Percentiles rank a stretch among this genome's conserved stretches.
These are phyloP conservation scores for Diacarnus erythraeanus DNA, from an alignment of 37 sponge, comb jelly and placozoan species.

Conservation along the genomic window DNA sequence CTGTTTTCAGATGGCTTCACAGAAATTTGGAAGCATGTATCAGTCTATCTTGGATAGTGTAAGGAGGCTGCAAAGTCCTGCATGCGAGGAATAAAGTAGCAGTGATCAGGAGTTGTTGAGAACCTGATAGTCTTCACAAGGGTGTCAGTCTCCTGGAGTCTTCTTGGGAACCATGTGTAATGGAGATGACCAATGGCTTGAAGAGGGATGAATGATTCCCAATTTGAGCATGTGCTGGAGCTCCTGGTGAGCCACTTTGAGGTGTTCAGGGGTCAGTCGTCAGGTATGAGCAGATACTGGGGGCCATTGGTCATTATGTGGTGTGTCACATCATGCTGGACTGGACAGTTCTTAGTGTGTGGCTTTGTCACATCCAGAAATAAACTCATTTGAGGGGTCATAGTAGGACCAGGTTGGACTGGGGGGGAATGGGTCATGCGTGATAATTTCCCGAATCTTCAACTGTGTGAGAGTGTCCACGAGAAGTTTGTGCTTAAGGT, in stretches of 20 bases:
- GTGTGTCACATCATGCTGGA: slow-evolving; percentile 49
- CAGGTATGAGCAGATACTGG: slow-evolving; percentile 55
- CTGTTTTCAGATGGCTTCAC: slow-evolving; percentile 53
- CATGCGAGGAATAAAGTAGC: slow-evolving; percentile 65
- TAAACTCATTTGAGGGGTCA: slow-evolving; percentile 8
- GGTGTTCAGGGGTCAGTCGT: slow-evolving; percentile 56
- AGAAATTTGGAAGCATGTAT: slow-evolving; percentile 62
- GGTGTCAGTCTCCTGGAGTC: slow-evolving; percentile 62
- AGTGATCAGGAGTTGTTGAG: slow-evolving; percentile 52
- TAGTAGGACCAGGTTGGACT: slow-evolving; percentile 18
- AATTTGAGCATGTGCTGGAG: slow-evolving; percentile 70
- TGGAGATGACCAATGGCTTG: slow-evolving; percentile 62
- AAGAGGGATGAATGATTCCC: slow-evolving; percentile 64
- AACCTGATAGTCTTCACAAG: slow-evolving; percentile 76
- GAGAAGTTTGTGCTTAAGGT: too few species aligned
- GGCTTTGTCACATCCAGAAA: slow-evolving; percentile 40
- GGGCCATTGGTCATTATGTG: slow-evolving; percentile 63
- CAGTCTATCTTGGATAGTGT: slow-evolving; percentile 59
- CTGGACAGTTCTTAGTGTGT: slow-evolving; percentile 9
- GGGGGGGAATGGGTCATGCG: too few species aligned
- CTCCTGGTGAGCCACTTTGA: slow-evolving; percentile 44
- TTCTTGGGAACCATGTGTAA: slow-evolving; percentile 74
- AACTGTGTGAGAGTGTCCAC: too few species aligned
- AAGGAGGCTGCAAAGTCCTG: slow-evolving; percentile 58
- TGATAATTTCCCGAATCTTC: too few species aligned